Conservation (phyloP, 2,797 vertebrate species). For the Trematomus bernacchii region DNA sequence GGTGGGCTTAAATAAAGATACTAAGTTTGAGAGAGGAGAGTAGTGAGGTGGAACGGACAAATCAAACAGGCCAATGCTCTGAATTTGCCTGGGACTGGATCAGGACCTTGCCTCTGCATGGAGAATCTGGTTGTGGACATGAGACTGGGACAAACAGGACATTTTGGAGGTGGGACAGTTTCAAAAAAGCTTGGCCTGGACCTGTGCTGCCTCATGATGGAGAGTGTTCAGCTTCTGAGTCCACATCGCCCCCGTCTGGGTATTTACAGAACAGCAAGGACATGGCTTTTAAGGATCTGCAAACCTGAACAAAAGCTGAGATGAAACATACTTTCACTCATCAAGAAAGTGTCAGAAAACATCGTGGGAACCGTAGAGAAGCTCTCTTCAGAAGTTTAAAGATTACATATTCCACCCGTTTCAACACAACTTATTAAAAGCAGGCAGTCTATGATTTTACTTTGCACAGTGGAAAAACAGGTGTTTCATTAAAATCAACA, state of each 20-base stretch:
- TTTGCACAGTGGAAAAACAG: too few species aligned
- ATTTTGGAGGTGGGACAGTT: background rate
- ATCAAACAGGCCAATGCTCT: background rate
- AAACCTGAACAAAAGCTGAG: background rate
- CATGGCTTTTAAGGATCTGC: background rate
- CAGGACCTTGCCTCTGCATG: background rate
- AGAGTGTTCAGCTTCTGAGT: background rate
- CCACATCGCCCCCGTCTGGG: conserved; percentile 53
- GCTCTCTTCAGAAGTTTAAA: too few species aligned
- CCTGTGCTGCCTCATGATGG: background rate
- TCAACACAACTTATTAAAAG: too few species aligned
- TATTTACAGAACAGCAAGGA: conserved; percentile 23
- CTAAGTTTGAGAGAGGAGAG: background rate
- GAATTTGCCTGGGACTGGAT: background rate
- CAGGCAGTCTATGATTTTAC: too few species aligned
- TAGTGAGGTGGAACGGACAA: background rate
- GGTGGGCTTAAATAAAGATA: background rate
- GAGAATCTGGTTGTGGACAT: background rate
- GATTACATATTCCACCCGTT: too few species aligned
- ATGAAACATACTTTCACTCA: too few species aligned
- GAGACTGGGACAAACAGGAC: background rate
- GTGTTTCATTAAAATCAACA: too few species aligned
- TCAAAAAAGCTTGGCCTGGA: background rate
- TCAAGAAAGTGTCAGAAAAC: too few species aligned
- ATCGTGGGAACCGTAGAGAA: too few species aligned